A percentile compares a stretch with the other conserved stretches of the same genome.
Evolutionary conservation across 1,140 invertebrate species (phyloP).

Genomic region (Gonioctena quinquepunctata): DNA sequence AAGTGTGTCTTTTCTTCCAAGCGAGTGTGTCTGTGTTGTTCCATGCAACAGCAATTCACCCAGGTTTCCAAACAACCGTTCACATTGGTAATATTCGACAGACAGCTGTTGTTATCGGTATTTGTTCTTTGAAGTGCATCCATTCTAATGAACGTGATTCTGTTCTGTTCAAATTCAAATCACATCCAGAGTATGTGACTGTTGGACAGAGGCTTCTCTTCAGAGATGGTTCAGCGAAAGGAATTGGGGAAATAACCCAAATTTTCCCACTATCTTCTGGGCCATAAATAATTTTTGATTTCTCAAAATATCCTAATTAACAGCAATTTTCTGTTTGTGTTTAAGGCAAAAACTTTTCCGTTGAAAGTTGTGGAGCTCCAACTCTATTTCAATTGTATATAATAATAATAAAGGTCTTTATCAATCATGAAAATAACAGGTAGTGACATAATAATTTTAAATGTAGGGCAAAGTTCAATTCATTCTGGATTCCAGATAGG

Average conservation of each 20-base stretch:
- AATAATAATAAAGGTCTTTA: too few species aligned
- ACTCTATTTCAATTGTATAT: too few species aligned
- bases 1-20: constrained; percentile 59
- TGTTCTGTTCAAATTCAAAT: constrained; percentile 86
- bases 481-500: too few species aligned
- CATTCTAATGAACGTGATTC: constrained; percentile 84
- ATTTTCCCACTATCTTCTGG: constrained; percentile 67
- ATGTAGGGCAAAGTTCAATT: too few species aligned
- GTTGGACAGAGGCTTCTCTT: constrained; percentile 85
- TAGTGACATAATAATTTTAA: too few species aligned
- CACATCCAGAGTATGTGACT: constrained; percentile 89
- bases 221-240: constrained; percentile 85
- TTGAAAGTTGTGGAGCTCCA: too few species aligned
- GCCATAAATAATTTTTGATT: constrained; percentile 2
- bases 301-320: too few species aligned
- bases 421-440: too few species aligned
- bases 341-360: too few species aligned
- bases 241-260: constrained; percentile 88
- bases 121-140: constrained; percentile 62
- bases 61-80: constrained; percentile 91
- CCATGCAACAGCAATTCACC: constrained; percentile 80
- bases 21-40: constrained; percentile 85
- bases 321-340: too few species aligned
- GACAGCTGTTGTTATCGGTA: constrained; percentile 83
- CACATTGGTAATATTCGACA: constrained; percentile 94